phyloP scores from a whole-genome alignment of 1,140 invertebrate species.

The Pteromalus puparum region DNA sequence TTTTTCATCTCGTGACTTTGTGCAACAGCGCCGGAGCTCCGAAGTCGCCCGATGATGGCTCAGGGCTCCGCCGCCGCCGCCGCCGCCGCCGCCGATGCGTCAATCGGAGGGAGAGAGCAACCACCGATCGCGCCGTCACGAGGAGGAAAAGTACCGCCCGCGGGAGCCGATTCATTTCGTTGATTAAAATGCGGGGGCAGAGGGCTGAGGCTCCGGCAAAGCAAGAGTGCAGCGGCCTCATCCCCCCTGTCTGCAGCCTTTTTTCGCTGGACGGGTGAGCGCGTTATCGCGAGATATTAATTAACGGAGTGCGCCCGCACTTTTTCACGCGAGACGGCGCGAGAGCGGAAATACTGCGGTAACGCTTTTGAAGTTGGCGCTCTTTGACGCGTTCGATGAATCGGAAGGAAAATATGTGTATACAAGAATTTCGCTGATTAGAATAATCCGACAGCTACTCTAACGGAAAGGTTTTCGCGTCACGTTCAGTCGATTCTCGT shows the following conservation, averaged over 20 bases:
- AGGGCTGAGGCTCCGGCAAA: background rate
- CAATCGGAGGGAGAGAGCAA: background rate
- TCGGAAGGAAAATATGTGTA: background rate
- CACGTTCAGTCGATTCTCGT: slow-evolving; percentile 15
- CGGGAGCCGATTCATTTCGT: slow-evolving; percentile 46
- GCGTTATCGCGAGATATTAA: slow-evolving; percentile 45
- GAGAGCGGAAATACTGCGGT: background rate
- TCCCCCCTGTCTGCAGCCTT: background rate
- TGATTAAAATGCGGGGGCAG: slow-evolving; percentile 47
- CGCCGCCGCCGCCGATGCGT: background rate
- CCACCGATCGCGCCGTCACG: slow-evolving; percentile 19
- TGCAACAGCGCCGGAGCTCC: background rate
- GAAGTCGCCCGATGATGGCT: slow-evolving; percentile 30
- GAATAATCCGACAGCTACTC: too few species aligned
- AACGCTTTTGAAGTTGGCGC: background rate
- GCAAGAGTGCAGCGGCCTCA: slow-evolving; percentile 15
- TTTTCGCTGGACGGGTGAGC: background rate
- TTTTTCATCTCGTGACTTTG: slow-evolving; percentile 39
- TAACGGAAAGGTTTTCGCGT: background rate
- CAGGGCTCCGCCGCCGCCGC: background rate
- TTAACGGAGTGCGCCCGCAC: slow-evolving; percentile 16
- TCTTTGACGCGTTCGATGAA: background rate
- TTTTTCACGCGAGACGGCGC: background rate
- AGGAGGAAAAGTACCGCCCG: slow-evolving; percentile 40
- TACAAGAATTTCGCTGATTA: too few species aligned